These are phyloP conservation scores for Adelges cooleyi DNA, from an alignment of 1,140 invertebrate species.

Conservation along the genomic window DNA sequence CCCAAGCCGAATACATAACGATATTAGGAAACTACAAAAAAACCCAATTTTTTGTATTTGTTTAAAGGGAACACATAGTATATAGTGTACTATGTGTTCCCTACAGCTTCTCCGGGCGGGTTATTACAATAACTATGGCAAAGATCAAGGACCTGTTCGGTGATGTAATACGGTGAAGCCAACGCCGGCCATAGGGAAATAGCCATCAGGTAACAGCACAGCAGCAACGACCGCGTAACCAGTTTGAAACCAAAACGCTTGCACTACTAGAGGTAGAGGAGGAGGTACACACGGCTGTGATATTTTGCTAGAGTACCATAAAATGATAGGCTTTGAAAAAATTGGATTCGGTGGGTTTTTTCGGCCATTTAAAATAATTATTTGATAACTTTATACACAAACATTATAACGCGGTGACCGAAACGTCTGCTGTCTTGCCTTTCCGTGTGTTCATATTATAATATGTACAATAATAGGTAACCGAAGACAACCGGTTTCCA, in stretches of 20 bases:
- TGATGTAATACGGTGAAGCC: conserved; percentile 12
- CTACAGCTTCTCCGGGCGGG: neutral
- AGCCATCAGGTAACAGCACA: conserved; percentile 1
- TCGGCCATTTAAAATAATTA: neutral
- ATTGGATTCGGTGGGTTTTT: too few species aligned
- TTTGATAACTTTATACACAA: neutral
- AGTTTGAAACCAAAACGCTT: neutral
- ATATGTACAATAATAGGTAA: neutral
- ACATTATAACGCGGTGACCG: neutral
- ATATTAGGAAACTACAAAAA: too few species aligned
- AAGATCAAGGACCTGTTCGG: conserved; percentile 19
- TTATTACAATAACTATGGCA: neutral
- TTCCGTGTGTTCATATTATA: neutral
- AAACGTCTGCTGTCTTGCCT: neutral
- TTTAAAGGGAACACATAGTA: too few species aligned
- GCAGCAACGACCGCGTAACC: neutral
- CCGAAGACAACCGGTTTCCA: neutral
- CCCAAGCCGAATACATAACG: too few species aligned
- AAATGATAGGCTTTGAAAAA: too few species aligned
- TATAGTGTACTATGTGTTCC: too few species aligned
- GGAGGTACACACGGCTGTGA: too few species aligned
- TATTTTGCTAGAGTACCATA: neutral
- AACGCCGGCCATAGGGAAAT: neutral
- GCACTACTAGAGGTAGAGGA: too few species aligned
- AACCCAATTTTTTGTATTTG: too few species aligned